Percentiles rank a stretch among this genome's conserved stretches.
Conservation (phyloP, 2,797 vertebrate species). For the Pseudochirops cupreus region DNA sequence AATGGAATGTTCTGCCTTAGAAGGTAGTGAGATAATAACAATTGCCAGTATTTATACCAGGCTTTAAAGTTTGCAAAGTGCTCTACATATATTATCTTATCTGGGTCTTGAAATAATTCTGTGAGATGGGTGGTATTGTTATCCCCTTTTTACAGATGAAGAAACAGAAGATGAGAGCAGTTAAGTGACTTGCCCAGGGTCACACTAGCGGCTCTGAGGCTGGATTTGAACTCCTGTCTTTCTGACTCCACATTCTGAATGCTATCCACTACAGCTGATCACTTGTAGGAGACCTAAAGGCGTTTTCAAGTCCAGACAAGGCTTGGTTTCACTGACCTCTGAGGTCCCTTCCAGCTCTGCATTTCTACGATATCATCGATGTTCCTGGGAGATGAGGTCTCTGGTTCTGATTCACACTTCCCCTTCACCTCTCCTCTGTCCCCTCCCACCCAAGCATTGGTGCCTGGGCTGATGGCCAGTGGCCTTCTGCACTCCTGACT, state of each 20-base stretch:
- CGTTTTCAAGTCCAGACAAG: neutral
- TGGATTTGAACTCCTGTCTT: neutral
- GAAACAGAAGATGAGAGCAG: neutral
- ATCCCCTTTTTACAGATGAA: neutral
- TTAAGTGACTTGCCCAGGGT: neutral
- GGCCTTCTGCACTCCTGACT: neutral
- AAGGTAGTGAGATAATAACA: neutral
- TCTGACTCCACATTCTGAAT: neutral
- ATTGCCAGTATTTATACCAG: neutral
- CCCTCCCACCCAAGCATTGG: neutral
- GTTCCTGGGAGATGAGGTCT: neutral
- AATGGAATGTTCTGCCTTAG: neutral
- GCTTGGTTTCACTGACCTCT: neutral
- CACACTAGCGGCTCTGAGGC: neutral
- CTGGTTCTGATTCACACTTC: neutral
- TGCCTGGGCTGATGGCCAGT: slow-evolving; percentile 8
- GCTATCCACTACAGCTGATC: neutral
- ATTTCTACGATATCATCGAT: neutral
- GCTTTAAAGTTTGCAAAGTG: neutral
- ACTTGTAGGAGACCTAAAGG: neutral
- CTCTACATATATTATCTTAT: neutral
- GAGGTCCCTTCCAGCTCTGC: neutral
- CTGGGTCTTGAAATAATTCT: neutral
- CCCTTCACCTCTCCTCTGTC: slow-evolving; percentile 42
- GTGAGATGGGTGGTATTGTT: neutral